Evolutionary conservation across 1,140 invertebrate genomes (phyloP), one percentile per base, ranked within the genome.

Genomic region (Calliphora vicina): DNA sequence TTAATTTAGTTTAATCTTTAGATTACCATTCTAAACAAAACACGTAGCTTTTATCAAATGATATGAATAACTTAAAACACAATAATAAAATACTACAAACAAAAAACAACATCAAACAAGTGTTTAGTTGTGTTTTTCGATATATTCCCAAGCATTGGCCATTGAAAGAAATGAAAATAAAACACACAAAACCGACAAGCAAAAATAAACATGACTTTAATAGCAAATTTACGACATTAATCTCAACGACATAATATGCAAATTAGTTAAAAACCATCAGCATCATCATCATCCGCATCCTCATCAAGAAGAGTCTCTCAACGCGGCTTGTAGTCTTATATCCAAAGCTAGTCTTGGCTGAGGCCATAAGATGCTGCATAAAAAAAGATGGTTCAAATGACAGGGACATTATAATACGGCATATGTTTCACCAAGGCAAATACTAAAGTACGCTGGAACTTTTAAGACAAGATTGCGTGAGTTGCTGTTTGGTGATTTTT

Each of bases 211-310:
- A 78, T 78, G 74, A 43, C 74, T 78, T 78, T 78, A 78, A 78
- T 45, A 78, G 42, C 74, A 45, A 78, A 78, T 78, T 78, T 78
- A 78, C 74, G 42, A 43, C 74, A 78, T 45, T 78, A 78, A 78
- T 78, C 74, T 78, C 74, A 78, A 45, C 74, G 74, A 78, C 74
- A 78, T 78, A 78, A 78, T 78, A 78, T 78, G 74, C 74, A 78
- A 78, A 78, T 78, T 78, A 78, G 74, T 43, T 78, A 23, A 20
- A 43, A 78, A 78, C 20, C 74, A 25, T 25, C 35, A 45, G 20
- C 74, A 43, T 43, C 42, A 78, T 43, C 42, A 78, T 35, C 29
- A 76, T 42, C 15, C 15, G 50, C 15, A 57, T 57, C 50, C 50
- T 17, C 50, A n/a, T 57, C 15, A 35, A 35, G 35, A 35, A 35